A percentile compares a stretch with the other conserved stretches of the same genome.
phyloP scores from a whole-genome alignment of 2,888 invertebrate genomes.

The Stenoptilia bipunctidactyla region DNA sequence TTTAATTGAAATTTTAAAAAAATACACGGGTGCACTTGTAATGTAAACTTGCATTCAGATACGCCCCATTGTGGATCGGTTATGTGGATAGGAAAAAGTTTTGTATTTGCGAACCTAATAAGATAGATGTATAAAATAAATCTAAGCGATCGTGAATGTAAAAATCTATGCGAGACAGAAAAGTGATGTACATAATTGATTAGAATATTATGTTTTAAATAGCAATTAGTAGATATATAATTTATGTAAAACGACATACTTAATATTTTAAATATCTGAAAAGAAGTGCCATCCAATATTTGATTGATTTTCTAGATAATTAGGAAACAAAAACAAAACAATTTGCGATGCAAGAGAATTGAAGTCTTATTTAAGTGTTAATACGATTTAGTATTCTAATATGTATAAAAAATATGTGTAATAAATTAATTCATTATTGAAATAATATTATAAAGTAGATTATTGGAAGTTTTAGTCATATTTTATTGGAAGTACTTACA shows the following conservation, averaged over 20 bases:
- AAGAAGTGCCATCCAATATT: conserved; percentile 58
- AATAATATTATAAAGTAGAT: too few relatives aligned
- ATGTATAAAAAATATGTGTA: too few relatives aligned
- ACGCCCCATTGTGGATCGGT: too few relatives aligned
- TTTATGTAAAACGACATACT: not conserved
- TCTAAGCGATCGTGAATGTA: not conserved
- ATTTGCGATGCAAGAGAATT: conserved; percentile 70
- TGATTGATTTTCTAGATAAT: conserved; percentile 48
- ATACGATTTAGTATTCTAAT: conserved; percentile 26
- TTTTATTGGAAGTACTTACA: too few relatives aligned
- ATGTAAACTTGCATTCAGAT: too few relatives aligned
- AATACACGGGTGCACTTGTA: too few relatives aligned
- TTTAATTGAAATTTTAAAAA: too few relatives aligned
- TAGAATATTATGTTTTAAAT: not conserved
- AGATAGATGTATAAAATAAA: too few relatives aligned
- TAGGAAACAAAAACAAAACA: conserved; percentile 22
- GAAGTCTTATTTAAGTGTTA: conserved; percentile 56
- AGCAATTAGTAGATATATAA: conserved; percentile 27
- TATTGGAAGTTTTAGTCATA: too few relatives aligned
- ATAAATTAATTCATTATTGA: too few relatives aligned
- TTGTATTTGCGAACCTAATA: too few relatives aligned
- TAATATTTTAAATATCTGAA: conserved; percentile 24
- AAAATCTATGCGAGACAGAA: conserved; percentile 21
- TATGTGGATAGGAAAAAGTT: too few relatives aligned
- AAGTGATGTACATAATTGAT: conserved; percentile 33